phyloP scores from a whole-genome alignment of 2,113 vertebrate genomes.

The Takifugu flavidus region DNA sequence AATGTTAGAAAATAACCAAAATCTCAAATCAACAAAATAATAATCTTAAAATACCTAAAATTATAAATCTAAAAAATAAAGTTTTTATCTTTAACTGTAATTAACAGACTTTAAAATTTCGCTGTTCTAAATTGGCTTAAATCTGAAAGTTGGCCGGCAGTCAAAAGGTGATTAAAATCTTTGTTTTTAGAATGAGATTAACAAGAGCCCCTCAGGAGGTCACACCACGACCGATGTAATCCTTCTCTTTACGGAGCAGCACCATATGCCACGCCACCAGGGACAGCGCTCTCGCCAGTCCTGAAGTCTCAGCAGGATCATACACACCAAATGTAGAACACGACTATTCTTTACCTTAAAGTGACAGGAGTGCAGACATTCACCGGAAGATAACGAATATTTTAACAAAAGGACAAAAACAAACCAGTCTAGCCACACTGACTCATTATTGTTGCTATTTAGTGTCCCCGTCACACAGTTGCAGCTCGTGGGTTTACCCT shows the following conservation, averaged over 20 bases:
- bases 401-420: conserved; percentile 36
- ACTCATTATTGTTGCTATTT: background rate
- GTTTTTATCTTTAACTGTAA: too few species aligned
- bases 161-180: too few species aligned
- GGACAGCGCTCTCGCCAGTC: conserved; percentile 7
- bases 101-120: too few species aligned
- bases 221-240: conserved; percentile 13
- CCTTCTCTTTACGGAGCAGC: conserved; percentile 17
- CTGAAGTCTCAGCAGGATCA: conserved; percentile 6
- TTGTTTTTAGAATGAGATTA: background rate
- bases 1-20: too few species aligned
- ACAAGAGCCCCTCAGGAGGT: background rate
- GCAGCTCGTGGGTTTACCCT: conserved; percentile 46
- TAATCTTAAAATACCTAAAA: too few species aligned
- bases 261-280: conserved; percentile 18
- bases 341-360: too few species aligned
- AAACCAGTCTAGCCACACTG: conserved; percentile 17
- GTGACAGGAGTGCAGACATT: conserved; percentile 1
- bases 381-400: conserved; percentile 9
- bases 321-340: too few species aligned
- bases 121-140: too few species aligned
- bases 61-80: too few species aligned
- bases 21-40: too few species aligned
- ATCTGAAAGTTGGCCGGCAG: too few species aligned
- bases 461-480: background rate